These are phyloP conservation scores for Osmoderma eremita DNA, from an alignment of 2,888 invertebrate species.

Conservation along the genomic window DNA sequence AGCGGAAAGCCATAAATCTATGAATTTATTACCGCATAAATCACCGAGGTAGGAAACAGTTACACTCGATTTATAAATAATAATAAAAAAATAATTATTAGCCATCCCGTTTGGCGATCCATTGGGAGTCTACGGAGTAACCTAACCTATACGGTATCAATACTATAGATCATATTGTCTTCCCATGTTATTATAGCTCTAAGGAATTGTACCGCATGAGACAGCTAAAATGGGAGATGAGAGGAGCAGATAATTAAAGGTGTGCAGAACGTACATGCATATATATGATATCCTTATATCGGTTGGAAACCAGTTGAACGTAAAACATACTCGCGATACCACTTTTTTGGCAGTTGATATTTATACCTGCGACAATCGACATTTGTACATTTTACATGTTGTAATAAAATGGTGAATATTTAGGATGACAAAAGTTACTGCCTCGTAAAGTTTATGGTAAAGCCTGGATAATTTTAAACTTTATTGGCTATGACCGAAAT, in stretches of 20 bases:
- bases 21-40: slow-evolving; percentile 35
- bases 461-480: background rate
- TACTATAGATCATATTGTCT: slow-evolving; percentile 33
- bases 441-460: background rate
- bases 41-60: slow-evolving; percentile 28
- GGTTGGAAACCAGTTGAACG: background rate
- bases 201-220: slow-evolving; percentile 16
- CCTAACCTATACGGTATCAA: slow-evolving; percentile 26
- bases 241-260: background rate
- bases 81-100: slow-evolving; percentile 35
- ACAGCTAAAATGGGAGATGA: background rate
- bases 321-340: too few relatives aligned
- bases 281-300: too few relatives aligned
- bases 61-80: slow-evolving; percentile 36
- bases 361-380: background rate
- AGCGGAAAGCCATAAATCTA: slow-evolving; percentile 34
- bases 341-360: too few relatives aligned
- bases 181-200: slow-evolving; percentile 32
- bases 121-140: slow-evolving; percentile 6
- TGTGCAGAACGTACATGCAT: background rate
- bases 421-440: background rate
- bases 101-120: slow-evolving; percentile 31
- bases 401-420: background rate
- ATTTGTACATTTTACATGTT: background rate
- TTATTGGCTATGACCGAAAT: slow-evolving; percentile 3